Evolutionary conservation across 2,797 vertebrate species (phyloP).

Genomic region (Oceanodroma leucorhoa): DNA sequence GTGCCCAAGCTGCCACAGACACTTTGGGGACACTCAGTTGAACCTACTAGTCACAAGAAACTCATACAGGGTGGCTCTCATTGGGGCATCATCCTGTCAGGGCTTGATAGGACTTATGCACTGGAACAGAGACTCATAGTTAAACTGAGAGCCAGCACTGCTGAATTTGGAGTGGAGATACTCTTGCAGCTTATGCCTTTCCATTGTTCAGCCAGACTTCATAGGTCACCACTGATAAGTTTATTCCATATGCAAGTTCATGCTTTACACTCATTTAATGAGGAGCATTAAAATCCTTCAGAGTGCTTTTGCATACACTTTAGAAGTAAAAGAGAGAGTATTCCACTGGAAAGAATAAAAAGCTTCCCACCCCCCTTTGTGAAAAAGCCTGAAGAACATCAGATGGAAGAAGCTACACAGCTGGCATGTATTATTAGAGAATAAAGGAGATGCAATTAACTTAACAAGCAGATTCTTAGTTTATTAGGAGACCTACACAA

Average conservation of each 20-base stretch:
- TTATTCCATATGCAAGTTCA: neutral
- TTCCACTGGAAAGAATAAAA: neutral
- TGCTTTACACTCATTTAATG: neutral
- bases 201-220: neutral
- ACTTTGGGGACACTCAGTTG: neutral
- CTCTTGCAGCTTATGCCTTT: neutral
- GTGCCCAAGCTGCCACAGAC: neutral
- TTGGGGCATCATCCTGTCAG: fast-evolving
- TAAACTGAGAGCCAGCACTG: neutral
- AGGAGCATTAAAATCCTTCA: neutral
- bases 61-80: fast-evolving
- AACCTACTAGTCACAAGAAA: neutral
- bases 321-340: neutral
- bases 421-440: neutral
- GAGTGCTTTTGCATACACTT: neutral
- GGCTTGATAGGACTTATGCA: neutral
- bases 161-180: neutral
- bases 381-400: neutral
- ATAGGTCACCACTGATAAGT: fast-evolving
- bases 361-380: fast-evolving
- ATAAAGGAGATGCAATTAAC: neutral
- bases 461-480: neutral
- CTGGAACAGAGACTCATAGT: neutral
- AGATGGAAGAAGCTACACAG: neutral
- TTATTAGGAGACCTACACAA: neutral